Base-by-base conservation (phyloP, 2,113 vertebrate species). In the Malurus alboscapulatus region DNA sequence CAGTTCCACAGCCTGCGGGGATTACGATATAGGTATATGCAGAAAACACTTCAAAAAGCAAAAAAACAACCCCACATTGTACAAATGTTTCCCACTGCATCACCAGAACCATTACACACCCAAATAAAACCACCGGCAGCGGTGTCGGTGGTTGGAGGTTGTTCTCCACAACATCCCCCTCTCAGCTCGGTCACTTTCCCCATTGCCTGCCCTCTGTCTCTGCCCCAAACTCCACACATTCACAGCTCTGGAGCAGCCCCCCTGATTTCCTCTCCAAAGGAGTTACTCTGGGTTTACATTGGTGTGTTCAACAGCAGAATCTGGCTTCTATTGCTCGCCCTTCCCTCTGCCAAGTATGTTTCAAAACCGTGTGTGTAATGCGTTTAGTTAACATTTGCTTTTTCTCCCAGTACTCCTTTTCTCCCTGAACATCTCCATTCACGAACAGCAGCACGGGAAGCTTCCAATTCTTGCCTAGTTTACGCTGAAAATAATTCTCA, bases 11-110 rank as follows among this genome's bases (percentile, higher is more conserved):
- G 95, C 47, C 76, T 48, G 81, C 24, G 84, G 95, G 96, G 97
- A 98, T 97, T 96, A 96, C 18, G 74, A 96, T 95, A 97, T 91
- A 97, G 97, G 96, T 96, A 92, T 88, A 96, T 7, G 57, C 74
- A 84, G 88, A 97, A 98, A 96, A 97, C 30, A 68, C 95, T 97
- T 55, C 82, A 77, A 16, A 95, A 95, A 96, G 91, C 45, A 40
- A 84, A 38, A 38, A 95, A 97, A 96, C 88, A 97, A 77, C 91
- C 48, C 59, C 83, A 66, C 63, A 48, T 63, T 25, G n/a, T 88
- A 85, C 85, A 53, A 96, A 69, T 24, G 72, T 74, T 96, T 97
- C 95, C 96, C 94, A 72, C 91, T 94, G 78, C 93, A 88, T 95
- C 87, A 94, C 94, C 63, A 25, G 50, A 82, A 85, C 68, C 69